Evolutionary conservation across 2,113 vertebrate species (phyloP).

Genomic region (Stegostoma tigrinum): DNA sequence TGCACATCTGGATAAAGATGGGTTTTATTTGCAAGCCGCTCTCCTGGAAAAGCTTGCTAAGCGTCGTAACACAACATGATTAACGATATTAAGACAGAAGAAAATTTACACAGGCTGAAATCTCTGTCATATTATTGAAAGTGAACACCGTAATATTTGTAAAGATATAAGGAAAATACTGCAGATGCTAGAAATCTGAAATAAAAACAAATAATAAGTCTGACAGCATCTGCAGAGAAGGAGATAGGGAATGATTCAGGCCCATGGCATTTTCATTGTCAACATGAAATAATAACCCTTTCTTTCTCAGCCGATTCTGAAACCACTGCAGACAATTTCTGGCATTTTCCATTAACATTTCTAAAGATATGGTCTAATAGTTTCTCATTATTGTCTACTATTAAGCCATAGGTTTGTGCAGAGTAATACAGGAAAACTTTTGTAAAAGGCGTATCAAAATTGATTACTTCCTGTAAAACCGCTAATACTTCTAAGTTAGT

Average conservation of each 20-base stretch:
- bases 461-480: conserved; percentile 4
- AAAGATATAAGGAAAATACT: neutral
- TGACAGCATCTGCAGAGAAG: neutral
- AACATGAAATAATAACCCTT: neutral
- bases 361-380: neutral
- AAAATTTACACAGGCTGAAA: neutral
- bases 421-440: conserved; percentile 21
- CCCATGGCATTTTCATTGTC: neutral
- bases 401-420: neutral
- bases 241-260: neutral
- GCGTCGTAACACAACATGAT: neutral
- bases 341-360: neutral
- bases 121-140: neutral
- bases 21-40: neutral
- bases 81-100: neutral
- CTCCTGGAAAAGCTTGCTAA: neutral
- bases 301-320: neutral
- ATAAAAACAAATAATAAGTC: neutral
- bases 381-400: neutral
- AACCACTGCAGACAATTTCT: neutral
- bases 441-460: neutral
- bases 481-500: neutral
- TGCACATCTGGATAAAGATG: neutral
- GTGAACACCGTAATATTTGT: neutral
- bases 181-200: neutral